Evolutionary conservation across 2,797 vertebrate species (phyloP).

Genomic region (Leucoraja ocellata): DNA sequence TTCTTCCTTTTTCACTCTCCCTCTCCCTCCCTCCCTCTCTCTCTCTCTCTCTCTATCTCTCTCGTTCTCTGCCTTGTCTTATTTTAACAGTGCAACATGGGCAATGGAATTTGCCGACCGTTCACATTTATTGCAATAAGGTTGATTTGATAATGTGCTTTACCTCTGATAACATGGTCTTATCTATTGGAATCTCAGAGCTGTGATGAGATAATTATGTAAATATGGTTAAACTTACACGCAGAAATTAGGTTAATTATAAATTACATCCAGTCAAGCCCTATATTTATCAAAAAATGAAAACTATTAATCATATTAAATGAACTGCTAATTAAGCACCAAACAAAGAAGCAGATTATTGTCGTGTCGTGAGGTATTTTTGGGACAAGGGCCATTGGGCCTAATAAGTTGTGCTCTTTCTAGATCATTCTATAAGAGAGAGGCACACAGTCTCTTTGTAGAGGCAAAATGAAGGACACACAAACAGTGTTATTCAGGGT

Average conservation of each 20-base stretch:
- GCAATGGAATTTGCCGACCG: not conserved
- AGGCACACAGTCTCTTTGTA: not conserved
- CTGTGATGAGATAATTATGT: constrained; percentile 2
- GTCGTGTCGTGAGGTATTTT: not conserved
- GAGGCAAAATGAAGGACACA: not conserved
- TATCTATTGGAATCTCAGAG: not conserved
- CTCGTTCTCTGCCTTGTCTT: not conserved
- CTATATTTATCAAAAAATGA: not conserved
- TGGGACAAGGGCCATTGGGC: not conserved
- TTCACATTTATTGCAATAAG: not conserved
- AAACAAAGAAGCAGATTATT: not conserved
- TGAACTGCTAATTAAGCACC: not conserved
- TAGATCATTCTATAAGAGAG: not conserved
- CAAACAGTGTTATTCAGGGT: not conserved
- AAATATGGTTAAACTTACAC: not conserved
- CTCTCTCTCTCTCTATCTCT: too few species aligned
- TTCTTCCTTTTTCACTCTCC: not conserved
- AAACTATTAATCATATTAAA: constrained; percentile 14
- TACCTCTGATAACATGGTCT: not conserved
- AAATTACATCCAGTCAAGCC: not conserved
- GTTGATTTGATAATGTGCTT: not conserved
- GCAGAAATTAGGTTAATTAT: not conserved
- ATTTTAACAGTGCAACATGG: not conserved
- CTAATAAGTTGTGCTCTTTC: not conserved
- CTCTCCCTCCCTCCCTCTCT: too few species aligned